phyloP scores from a whole-genome alignment of 2,888 invertebrate species.

The Zaprionus obscuricornis region DNA sequence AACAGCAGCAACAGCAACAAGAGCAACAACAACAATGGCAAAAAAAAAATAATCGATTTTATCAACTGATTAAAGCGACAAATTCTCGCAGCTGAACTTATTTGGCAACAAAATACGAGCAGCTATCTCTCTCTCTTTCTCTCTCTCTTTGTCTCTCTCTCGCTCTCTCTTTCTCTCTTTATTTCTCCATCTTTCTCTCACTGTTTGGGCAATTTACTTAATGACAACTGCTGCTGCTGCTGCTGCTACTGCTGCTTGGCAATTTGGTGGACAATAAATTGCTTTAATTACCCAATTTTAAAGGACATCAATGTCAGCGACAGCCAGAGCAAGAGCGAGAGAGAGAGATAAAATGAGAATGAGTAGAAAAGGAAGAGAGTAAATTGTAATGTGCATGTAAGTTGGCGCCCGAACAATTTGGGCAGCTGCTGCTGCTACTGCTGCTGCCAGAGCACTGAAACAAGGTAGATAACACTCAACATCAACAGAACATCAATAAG shows the following conservation, averaged over 20 bases:
- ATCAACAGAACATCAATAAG: slow-evolving; percentile 76
- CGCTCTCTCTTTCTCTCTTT: too few species aligned
- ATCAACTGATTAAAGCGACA: too few species aligned
- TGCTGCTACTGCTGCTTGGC: slow-evolving; percentile 33
- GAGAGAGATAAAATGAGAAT: not conserved
- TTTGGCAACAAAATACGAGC: slow-evolving; percentile 37
- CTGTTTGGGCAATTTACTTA: slow-evolving; percentile 65
- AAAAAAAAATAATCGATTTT: not conserved
- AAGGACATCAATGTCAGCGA: slow-evolving; percentile 50
- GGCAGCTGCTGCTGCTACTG: slow-evolving; percentile 28
- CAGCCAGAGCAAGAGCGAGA: not conserved
- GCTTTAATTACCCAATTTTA: slow-evolving; percentile 79
- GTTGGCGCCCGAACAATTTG: slow-evolving; percentile 60
- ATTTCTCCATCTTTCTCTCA: too few species aligned
- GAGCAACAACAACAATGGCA: too few species aligned
- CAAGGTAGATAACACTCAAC: slow-evolving; percentile 77
- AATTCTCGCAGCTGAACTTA: slow-evolving; percentile 8
- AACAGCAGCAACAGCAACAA: too few species aligned
- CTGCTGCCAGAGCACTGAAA: slow-evolving; percentile 25
- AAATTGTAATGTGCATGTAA: slow-evolving; percentile 68
- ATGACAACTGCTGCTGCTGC: slow-evolving; percentile 56
- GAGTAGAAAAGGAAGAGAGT: not conserved
- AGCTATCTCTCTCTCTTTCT: too few species aligned
- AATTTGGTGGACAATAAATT: slow-evolving; percentile 72
- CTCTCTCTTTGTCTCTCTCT: too few species aligned